Evolutionary conservation across 1,140 invertebrate species (phyloP), one percentile per base, ranked within the genome.

Genomic region (Drosophila fuyamai): DNA sequence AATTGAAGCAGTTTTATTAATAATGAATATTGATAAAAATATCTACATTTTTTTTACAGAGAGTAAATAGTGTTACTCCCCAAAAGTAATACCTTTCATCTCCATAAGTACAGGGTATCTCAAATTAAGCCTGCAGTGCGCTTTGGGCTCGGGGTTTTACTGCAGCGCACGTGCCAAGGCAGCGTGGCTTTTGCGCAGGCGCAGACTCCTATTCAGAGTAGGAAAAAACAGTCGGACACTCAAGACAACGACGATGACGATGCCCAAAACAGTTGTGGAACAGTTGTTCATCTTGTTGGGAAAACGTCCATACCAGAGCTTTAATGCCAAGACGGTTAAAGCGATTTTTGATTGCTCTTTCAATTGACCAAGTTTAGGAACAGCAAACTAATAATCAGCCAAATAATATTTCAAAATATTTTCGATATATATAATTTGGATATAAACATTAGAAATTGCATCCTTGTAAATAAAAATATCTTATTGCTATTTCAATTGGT

Each of bases 131-230:
- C 56, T 44, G 73, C 36, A 75, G 71, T 56, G 40, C 60, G 72
- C 38, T 55, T 44, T 55, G 73, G 74, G 56, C 63, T 41, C 35
- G 48, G 50, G 5, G 13, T 56, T 71, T 68, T 46, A 35, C 65
- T 58, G 55, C 71, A 76, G 79, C 82, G 82, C 82, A 86, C 82
- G 82, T 86, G 82, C 82, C 82, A 86, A 85, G 82, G 81, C 66
- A 59, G 81, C 77, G 57, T 78, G 67, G 76, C 79, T 82, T 79
- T 84, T 65, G 65, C 73, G 73, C 73, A 76, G 73, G 73, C 63
- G 73, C 60, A 80, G 63, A 16, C 46, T 63, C 47, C 47, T 63
- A 35, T 72, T 58, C 56, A 29, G 27, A 67, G 60, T 27, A 8
- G 29, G 14, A n/a, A 51, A 66, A 66, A 66, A 67, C 51, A 76